Evolutionary conservation across 1,140 invertebrate species (phyloP).

Genomic region (Bombus huntii): DNA sequence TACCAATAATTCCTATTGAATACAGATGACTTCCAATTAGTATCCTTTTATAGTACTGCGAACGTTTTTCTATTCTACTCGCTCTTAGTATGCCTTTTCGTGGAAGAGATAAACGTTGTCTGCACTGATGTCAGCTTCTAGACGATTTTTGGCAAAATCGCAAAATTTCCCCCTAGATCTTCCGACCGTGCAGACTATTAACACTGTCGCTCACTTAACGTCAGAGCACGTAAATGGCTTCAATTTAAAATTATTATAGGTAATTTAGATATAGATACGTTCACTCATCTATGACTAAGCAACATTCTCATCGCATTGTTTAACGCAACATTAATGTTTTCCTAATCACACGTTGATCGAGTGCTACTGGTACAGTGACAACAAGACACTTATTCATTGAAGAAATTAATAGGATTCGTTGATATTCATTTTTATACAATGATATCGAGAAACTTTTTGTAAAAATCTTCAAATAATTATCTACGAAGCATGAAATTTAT

Average conservation of each 20-base stretch:
- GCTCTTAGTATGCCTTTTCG: background rate
- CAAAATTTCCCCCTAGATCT: background rate
- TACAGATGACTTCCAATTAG: background rate
- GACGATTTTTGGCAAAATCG: background rate
- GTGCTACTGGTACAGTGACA: background rate
- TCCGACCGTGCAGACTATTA: background rate
- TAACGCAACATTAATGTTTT: too few species aligned
- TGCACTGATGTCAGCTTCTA: background rate
- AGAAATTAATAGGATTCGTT: background rate
- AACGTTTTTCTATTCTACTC: background rate
- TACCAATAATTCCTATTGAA: too few species aligned
- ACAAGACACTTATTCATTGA: background rate
- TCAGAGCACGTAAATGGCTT: background rate
- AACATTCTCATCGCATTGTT: background rate
- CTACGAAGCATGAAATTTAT: background rate
- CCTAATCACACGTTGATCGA: too few species aligned
- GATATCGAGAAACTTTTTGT: background rate
- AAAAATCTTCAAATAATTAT: background rate
- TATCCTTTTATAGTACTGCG: background rate
- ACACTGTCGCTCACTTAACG: background rate
- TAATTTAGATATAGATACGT: background rate
- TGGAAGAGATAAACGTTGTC: background rate
- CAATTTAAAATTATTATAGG: background rate
- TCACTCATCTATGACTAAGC: background rate
- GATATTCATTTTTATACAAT: background rate